Base-by-base conservation (phyloP, 2,797 vertebrate genomes). In the Sebastiscus albofasciatus region DNA sequence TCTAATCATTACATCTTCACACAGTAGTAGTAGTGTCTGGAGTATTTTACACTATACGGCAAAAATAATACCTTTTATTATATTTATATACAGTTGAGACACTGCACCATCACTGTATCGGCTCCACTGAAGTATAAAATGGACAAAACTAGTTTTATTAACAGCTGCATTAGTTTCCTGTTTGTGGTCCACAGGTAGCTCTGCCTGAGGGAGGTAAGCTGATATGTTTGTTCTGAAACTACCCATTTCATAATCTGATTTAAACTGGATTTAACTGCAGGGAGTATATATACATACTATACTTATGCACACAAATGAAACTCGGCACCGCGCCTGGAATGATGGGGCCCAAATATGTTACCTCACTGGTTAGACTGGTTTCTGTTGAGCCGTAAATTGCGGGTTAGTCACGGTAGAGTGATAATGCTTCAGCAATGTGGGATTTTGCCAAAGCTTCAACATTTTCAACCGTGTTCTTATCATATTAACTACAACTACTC, bases 311-410 rank as follows among this genome's bases (percentile, higher is more conserved):
- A 1, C 14, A 67, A 46, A 42, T n/a, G 33, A 49, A 42, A 36
- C 36, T 5, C 16, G 54, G 22, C 24, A 5, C 11, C 4, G 16
- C 11, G 1, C 10, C 36, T 58, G 33, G 13, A 66, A 67, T 52
- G 62, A 49, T 27, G 34, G 10, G 55, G 16, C 46, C 12, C 14
- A 14, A 20, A n/a, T n/a, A 65, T 72, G 81, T 70, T 2, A 31
- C 55, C 24, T 3, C 18, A 75, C 80, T 81, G 81, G 84, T 82
- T 72, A 4, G 8, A 77, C 83, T 82, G 72, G 87, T 91, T 83
- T 82, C 49, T 29, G 58, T 33, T 34, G 22, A 65, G 59, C 66
- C 36, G 2, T 16, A 2, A 5, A 24, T 20, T 14, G 10, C 11
- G 6, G 6, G 31, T 49, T 59, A 67, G 62, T 52, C 66, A 79